phyloP scores from a whole-genome alignment of 2,113 vertebrate species.

The Gadus chalcogrammus region DNA sequence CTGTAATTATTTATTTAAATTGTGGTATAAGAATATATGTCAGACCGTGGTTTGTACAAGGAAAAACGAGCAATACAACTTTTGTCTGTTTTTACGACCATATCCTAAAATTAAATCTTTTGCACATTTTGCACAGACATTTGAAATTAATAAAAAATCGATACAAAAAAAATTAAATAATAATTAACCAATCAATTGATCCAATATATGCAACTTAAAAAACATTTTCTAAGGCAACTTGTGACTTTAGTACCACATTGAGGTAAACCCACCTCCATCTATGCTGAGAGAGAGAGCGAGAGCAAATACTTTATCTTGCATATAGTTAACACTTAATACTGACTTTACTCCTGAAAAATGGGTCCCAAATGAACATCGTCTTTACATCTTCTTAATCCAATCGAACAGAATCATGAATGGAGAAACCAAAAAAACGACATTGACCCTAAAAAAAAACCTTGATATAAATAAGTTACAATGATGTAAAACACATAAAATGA shows the following conservation, averaged over 20 bases:
- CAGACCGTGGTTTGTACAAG: background rate
- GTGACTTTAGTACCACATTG: constrained; percentile 53
- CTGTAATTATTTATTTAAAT: no score
- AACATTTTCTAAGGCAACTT: constrained; percentile 64
- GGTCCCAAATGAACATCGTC: no score
- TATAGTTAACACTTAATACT: constrained; percentile 29
- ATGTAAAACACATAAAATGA: no score
- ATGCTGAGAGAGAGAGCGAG: constrained; percentile 23
- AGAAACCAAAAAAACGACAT: no score
- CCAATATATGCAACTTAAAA: constrained; percentile 28
- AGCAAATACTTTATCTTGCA: constrained; percentile 31
- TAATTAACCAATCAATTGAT: constrained; percentile 10
- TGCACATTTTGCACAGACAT: constrained; percentile 21
- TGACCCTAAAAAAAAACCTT: no score
- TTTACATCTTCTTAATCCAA: no score
- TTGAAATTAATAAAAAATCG: constrained; percentile 39
- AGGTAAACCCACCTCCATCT: constrained; percentile 44
- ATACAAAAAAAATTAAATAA: constrained; percentile 13
- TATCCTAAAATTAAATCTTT: constrained; percentile 36
- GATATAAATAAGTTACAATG: no score
- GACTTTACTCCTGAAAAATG: no score
- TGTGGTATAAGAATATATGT: no score
- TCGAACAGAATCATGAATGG: no score
- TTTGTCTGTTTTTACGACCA: constrained; percentile 27
- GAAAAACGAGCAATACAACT: constrained; percentile 9